Evolutionary conservation across 1,140 invertebrate species (phyloP), one percentile per base, ranked within the genome.

Genomic region (Zaprionus davidi): DNA sequence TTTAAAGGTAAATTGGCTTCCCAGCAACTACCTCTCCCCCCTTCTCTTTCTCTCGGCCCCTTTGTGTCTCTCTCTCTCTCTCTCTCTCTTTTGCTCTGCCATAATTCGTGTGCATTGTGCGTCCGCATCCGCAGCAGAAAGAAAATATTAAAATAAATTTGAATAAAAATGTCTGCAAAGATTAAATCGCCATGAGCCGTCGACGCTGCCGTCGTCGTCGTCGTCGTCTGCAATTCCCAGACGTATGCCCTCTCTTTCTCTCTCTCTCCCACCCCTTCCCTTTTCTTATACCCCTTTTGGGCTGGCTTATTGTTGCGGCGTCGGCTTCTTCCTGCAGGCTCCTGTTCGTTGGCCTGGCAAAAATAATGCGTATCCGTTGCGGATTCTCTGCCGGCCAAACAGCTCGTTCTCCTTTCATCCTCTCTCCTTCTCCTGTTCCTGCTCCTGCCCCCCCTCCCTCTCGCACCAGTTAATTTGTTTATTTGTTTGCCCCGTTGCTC

Each of bases 91-190:
- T 65, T 60, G 58, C 49, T 41, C 41, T 67, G 51, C 64, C 65
- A 78, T 73, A 81, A 72, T 74, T 81, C 56, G 68, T 62, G 55
- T 65, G 75, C 71, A 82, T 82, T 75, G 80, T 82, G 57, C 62
- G 46, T 71, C 65, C 80, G 60, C 76, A 75, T 82, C 80, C 80
- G 80, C 66, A 66, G 38, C 46, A 58, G 12, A 55, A 59, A 62
- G 34, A 67, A 67, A 79, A 81, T 79, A 85, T 85, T 88, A 74
- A 88, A 90, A 88, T 88, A 88, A 88, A 88, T 90, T 88, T 88
- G 81, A 90, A 88, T 88, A 85, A 85, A 90, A 88, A 79, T 88
- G 81, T 81, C 85, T 79, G 81, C 84, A 90, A 88, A 88, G 85
- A 88, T 88, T 88, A 88, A 88, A 88, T 88, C 85, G 85, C 81